Base-by-base conservation (phyloP, 2,113 vertebrate species). In the Thomomys bottae region DNA sequence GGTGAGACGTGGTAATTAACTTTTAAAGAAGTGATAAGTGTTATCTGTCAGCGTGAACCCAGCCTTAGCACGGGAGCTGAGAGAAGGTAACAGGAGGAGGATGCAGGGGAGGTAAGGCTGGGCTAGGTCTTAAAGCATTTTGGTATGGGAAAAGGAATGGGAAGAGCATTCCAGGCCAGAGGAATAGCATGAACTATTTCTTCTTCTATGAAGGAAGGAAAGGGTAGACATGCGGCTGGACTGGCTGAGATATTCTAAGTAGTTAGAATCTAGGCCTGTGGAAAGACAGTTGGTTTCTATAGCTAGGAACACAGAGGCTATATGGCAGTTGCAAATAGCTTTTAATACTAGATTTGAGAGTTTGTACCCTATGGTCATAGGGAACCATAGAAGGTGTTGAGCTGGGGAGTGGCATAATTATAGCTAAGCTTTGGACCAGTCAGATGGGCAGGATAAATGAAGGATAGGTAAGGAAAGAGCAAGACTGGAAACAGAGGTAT, bases 1-100 rank as follows among this genome's bases (percentile, higher is more conserved):
- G 87, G 67, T 92, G 88, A 89, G 92, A 89, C 68, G 82, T 91
- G 80, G 80, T 94, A 93, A 95, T 94, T 92, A 94, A 95, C 85
- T 94, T 93, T 88, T 94, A 90, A 95, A 92, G 84, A 94, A 86
- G 80, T 89, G 94, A 84, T 94, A 95, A 95, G 80, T 84, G 84
- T 78, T 93, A 87, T 84, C 77, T 90, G 76, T 86, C 86, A 75
- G 84, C 88, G 40, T 42, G 92, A 92, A 73, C 84, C 57, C 72
- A 86, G 77, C 68, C 85, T 92, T 59, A 79, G 64, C 34, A 84
- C 24, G 42, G 66, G 76, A 90, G 84, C 88, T 93, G 83, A 92
- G 89, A 84, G 68, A 85, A 90, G 76, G 80, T 70, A 80, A 32
- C 38, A 57, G 73, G 45, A 73, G 89, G 76, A 92, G 64, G 64